Evolutionary conservation across 2,888 invertebrate species (phyloP).

Genomic region (Schrankia costaestrigalis): DNA sequence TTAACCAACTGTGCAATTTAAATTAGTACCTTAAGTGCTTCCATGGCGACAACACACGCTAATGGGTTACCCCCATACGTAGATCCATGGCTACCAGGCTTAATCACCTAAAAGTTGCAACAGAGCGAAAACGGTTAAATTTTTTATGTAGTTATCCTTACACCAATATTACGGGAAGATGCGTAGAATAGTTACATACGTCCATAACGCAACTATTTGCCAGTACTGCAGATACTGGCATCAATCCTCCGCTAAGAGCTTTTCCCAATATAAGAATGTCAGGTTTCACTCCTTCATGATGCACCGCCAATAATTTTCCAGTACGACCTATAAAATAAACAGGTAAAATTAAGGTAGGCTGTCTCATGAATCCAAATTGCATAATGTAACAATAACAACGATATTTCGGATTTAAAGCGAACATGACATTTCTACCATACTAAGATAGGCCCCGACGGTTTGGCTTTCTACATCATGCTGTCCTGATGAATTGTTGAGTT

Average conservation of each 20-base stretch:
- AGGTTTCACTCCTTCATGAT: constrained; percentile 93
- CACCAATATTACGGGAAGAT: not conserved
- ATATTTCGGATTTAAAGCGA: no score
- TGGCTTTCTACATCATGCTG: no score
- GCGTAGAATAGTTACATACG: constrained; percentile 40
- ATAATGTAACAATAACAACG: no score
- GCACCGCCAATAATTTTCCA: constrained; percentile 91
- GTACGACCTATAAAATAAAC: constrained; percentile 84
- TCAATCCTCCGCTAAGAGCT: constrained; percentile 94
- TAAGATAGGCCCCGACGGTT: no score
- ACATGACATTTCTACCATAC: no score
- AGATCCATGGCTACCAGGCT: constrained; percentile 96
- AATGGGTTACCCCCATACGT: constrained; percentile 98
- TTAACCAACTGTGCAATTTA: not conserved
- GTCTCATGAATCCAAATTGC: no score
- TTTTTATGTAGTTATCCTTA: not conserved
- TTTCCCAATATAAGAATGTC: constrained; percentile 96
- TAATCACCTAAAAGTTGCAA: constrained; percentile 73
- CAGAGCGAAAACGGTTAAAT: not conserved
- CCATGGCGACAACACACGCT: constrained; percentile 92
- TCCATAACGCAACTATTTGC: constrained; percentile 91
- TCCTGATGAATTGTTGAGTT: no score
- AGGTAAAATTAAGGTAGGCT: not conserved
- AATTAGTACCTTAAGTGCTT: constrained; percentile 83
- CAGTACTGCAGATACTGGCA: constrained; percentile 94